These are phyloP conservation scores for Lerista edwardsae DNA, from an alignment of 2,797 vertebrate genomes.

Conservation along the genomic window DNA sequence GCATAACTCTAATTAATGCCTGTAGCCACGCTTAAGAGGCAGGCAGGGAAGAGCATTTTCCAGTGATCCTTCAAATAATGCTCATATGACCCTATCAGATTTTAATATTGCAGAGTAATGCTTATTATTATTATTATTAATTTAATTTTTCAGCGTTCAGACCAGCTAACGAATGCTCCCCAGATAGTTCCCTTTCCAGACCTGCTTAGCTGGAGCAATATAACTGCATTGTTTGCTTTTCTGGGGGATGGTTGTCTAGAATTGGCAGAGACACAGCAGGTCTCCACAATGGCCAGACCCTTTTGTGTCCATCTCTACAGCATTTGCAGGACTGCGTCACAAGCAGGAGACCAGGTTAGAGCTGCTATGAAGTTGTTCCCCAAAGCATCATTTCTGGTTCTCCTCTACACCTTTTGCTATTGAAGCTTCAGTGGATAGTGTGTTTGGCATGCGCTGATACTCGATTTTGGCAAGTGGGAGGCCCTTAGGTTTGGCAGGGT, in stretches of 20 bases:
- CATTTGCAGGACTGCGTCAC: neutral
- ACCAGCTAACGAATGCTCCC: neutral
- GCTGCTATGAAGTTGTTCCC: no score
- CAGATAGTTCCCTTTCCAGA: neutral
- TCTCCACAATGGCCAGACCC: neutral
- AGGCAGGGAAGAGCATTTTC: neutral
- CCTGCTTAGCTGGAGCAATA: neutral
- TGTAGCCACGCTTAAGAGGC: neutral
- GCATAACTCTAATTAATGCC: slow-evolving; percentile 17
- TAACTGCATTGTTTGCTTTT: neutral
- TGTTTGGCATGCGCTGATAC: neutral
- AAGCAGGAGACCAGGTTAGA: no score
- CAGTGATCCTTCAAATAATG: neutral
- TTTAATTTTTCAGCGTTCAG: no score
- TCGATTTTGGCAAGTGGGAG: neutral
- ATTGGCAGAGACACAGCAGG: neutral
- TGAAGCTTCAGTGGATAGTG: neutral
- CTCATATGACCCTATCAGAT: neutral
- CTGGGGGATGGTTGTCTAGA: no score
- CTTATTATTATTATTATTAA: neutral
- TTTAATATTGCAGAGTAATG: neutral
- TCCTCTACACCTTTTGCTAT: no score
- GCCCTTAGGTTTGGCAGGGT: no score
- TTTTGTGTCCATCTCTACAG: neutral
- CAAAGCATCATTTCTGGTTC: no score